Evolutionary conservation across 2,797 vertebrate genomes (phyloP).

Genomic region (Pseudochaenichthys georgianus): DNA sequence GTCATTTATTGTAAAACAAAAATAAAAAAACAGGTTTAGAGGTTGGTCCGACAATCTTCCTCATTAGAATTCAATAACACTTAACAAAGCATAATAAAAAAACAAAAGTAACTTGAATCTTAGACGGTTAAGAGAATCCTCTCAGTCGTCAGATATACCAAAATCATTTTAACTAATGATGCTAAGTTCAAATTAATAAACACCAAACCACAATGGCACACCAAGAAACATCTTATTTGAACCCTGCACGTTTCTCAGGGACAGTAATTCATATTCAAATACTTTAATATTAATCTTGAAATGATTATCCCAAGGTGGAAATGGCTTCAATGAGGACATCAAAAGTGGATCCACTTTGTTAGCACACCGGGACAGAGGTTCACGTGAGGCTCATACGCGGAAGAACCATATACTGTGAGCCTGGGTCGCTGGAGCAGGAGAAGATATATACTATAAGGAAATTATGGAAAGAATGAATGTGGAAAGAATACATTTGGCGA

Average conservation of each 20-base stretch:
- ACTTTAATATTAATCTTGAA: background rate
- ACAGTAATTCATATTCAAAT: constrained; percentile 20
- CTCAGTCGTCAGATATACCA: constrained; percentile 16
- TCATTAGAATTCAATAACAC: background rate
- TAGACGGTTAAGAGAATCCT: background rate
- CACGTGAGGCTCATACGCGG: constrained; percentile 2
- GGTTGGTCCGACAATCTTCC: background rate
- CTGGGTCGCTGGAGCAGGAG: constrained; percentile 36
- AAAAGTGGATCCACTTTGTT: constrained; percentile 16
- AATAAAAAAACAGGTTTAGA: background rate
- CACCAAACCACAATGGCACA: constrained; percentile 13
- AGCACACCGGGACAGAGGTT: background rate
- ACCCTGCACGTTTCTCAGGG: constrained; percentile 19
- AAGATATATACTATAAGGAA: background rate
- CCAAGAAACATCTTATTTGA: constrained; percentile 23
- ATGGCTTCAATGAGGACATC: constrained; percentile 7
- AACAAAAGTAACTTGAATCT: no score
- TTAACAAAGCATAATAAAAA: no score
- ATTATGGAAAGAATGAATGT: constrained; percentile 21
- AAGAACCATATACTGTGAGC: constrained; percentile 1
- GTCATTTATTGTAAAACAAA: no score
- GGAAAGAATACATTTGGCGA: constrained; percentile 15
- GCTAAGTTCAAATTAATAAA: constrained; percentile 15
- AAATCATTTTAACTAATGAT: constrained; percentile 8
- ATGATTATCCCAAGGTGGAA: background rate